Conservation (phyloP, 1,140 invertebrate species). For the Galleria mellonella region DNA sequence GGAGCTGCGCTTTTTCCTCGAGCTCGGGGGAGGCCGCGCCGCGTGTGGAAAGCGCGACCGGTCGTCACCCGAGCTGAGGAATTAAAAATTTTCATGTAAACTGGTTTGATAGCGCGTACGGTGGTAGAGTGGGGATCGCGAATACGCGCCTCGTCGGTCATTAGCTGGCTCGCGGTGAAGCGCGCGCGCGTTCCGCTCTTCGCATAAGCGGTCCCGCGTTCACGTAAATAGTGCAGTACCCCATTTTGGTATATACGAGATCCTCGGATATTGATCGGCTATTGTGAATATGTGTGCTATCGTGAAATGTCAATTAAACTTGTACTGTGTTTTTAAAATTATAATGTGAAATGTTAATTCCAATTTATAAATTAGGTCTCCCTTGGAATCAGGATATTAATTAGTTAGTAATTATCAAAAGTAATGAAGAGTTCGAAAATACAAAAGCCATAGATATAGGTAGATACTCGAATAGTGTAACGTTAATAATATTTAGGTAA, state of each 20-base stretch:
- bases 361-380: too few relatives aligned
- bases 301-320: background rate
- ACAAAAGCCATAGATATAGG: too few relatives aligned
- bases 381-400: too few relatives aligned
- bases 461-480: too few relatives aligned
- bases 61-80: slow-evolving; percentile 61
- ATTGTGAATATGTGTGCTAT: slow-evolving; percentile 8
- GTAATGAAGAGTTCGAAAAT: too few relatives aligned
- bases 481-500: too few relatives aligned
- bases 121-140: slow-evolving; percentile 64
- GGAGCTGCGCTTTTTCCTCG: slow-evolving; percentile 59
- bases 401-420: too few relatives aligned
- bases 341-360: too few relatives aligned
- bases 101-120: slow-evolving; percentile 66
- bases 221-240: background rate
- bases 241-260: background rate
- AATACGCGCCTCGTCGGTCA: slow-evolving; percentile 58
- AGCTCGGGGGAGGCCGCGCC: slow-evolving; percentile 35
- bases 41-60: slow-evolving; percentile 63
- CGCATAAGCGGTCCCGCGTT: slow-evolving; percentile 29
- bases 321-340: too few relatives aligned
- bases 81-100: slow-evolving; percentile 73
- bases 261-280: background rate
- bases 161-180: slow-evolving; percentile 53
- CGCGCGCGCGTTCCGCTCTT: slow-evolving; percentile 47